Evolutionary conservation across 1,140 invertebrate species (phyloP), one percentile per base, ranked within the genome.

Genomic region (Lordiphosa clarofinis): DNA sequence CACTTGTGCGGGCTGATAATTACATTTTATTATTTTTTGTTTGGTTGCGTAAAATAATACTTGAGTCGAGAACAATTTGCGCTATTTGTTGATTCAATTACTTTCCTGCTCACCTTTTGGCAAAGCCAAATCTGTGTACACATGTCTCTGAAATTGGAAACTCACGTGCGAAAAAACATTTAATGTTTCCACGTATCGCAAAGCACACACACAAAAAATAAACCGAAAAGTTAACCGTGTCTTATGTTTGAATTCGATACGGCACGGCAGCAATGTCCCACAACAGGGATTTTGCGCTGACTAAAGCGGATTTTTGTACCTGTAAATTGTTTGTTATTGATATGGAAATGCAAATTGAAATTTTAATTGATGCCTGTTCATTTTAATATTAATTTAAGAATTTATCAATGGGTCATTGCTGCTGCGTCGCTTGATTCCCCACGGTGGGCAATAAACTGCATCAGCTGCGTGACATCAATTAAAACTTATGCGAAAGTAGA

Each of bases 401-500:
- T 60, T 73, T 59, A 73, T 68, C 39, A 59, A 73, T 65, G 61
- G 43, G 24, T 24, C 12, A 12, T 40, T 6, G 5, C 10, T 40
- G 9, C 5, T n/a, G 7, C n/a, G 19, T 11, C 13, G 9, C 31
- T 13, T 11, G 11, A 7, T 33, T 46, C 21, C 28, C n/a, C 24
- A 12, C 24, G 43, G 24, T 2, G 11, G 24, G 24, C 12, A 33
- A 46, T 46, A 46, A 33, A 46, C 43, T 71, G 71, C 76, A 71
- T 71, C 75, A 71, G 71, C 62, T 81, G 59, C 39, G 72, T 42
- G 72, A 48, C 67, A 71, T 82, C 76, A 82, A 81, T 81, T 81
- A 81, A 81, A 81, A 81, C 53, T 81, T 75, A 57, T 70, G 42
- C 24, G 19, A 37, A 44, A 28, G 24, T 28, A 46, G 31, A 35